Conservation (phyloP, 2,797 vertebrate species). For the Gymnocypris eckloni region DNA sequence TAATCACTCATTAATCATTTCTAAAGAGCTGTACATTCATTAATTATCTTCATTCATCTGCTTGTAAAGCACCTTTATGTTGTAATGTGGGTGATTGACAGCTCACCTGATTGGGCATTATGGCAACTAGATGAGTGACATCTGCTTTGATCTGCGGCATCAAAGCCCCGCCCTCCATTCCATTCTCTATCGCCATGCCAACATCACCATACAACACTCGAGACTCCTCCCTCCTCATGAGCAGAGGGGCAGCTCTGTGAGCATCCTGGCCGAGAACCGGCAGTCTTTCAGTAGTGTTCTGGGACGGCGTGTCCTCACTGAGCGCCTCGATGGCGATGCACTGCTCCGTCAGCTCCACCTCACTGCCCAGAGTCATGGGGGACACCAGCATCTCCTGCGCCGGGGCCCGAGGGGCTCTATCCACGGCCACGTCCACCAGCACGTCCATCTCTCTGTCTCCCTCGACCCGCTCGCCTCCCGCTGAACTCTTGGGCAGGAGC, state of each 20-base stretch:
- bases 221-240: slow-evolving; percentile 78
- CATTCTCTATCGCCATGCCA: slow-evolving; percentile 79
- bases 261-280: slow-evolving; percentile 59
- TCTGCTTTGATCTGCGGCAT: slow-evolving; percentile 73
- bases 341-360: slow-evolving; percentile 80
- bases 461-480: slow-evolving; percentile 73
- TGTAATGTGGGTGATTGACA: background rate
- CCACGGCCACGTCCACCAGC: slow-evolving; percentile 6
- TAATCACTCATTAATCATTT: background rate
- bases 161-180: slow-evolving; percentile 36
- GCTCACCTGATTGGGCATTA: slow-evolving; percentile 78
- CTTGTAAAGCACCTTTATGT: background rate
- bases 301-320: slow-evolving; percentile 73
- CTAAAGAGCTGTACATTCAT: background rate
- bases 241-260: slow-evolving; percentile 69
- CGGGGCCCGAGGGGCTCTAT: background rate
- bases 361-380: slow-evolving; percentile 72
- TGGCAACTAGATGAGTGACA: slow-evolving; percentile 73
- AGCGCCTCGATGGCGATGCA: slow-evolving; percentile 79
- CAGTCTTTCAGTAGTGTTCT: slow-evolving; percentile 53
- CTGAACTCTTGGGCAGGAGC: slow-evolving; percentile 84
- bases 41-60: background rate
- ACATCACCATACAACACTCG: slow-evolving; percentile 75
- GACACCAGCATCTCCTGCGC: slow-evolving; percentile 72
- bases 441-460: slow-evolving; percentile 69